Evolutionary conservation across 2,888 invertebrate genomes (phyloP), one percentile per base, ranked within the genome.

Genomic region (Agrochola macilenta): DNA sequence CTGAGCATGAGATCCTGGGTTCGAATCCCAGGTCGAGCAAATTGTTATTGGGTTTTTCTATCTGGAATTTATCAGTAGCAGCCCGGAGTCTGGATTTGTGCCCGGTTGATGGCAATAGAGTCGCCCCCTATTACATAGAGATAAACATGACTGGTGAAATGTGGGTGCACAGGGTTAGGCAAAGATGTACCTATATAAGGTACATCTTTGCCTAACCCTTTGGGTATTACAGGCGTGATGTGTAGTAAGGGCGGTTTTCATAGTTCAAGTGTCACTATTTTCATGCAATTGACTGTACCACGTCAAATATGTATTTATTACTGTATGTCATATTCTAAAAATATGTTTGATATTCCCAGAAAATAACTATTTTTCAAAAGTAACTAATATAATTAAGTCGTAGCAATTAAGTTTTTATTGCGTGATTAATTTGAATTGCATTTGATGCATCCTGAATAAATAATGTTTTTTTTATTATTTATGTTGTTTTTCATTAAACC

Each of bases 391-490:
- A 30, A 66, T 43, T 66, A 30, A 69, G 54, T 60, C 23, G 54
- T 35, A 43, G 46, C 69, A 49, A 61, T 83, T 35, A 66, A 49
- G 30, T 61, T 79, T 69, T 79, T 70, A 79, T 46, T 43, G 26
- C 26, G 5, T 43, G 23, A 83, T 79, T 80, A 66, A 57, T 79
- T 70, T 43, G 43, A 57, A 66, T 61, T 43, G 79, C 43, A 70
- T 83, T 57, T 57, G 43, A 66, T 79, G 79, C 57, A 60, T 69
- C 78, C 52, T 78, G 23, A 65, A 65, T 82, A 60, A 39, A 39
- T 66, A 17, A 78, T 54, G 39, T 65, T 35, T 35, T 65, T 35
- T 35, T 60, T 61, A n/a, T 77, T 49, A 66, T 79, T 66, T 77
- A 76, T 61, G 5, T 30, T 14, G 26, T n/a, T 60, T 30, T 60